A percentile compares a stretch with the other conserved stretches of the same genome.
phyloP scores from a whole-genome alignment of 2,888 invertebrate species.

The Polydrusus cervinus region DNA sequence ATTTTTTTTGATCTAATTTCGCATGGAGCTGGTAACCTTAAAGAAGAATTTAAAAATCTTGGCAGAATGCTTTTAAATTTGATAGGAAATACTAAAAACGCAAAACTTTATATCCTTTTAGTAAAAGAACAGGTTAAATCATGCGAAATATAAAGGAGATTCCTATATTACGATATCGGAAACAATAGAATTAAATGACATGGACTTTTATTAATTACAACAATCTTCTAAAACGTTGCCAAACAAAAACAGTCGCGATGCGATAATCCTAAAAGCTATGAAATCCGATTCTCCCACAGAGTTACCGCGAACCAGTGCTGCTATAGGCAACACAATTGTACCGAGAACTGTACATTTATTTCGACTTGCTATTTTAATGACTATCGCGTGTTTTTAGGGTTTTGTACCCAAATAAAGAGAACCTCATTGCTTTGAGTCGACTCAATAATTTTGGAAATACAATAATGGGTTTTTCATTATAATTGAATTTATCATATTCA shows the following conservation, averaged over 20 bases:
- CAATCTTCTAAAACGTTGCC: conserved; percentile 35
- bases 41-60: too few species aligned
- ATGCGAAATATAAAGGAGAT: conserved; percentile 25
- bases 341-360: conserved; percentile 24
- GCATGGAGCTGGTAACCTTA: too few species aligned
- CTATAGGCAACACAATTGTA: conserved; percentile 25
- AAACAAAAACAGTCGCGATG: conserved; percentile 40
- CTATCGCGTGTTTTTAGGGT: too few species aligned
- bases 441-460: too few species aligned
- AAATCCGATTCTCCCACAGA: conserved; percentile 31
- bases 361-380: background rate
- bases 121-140: conserved; percentile 11
- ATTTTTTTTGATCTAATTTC: too few species aligned
- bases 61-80: too few species aligned
- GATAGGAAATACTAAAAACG: too few species aligned
- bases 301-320: background rate
- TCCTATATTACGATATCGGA: conserved; percentile 27
- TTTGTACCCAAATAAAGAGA: too few species aligned
- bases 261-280: conserved; percentile 48
- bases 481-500: too few species aligned
- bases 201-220: conserved; percentile 35
- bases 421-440: too few species aligned
- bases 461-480: too few species aligned
- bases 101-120: background rate
- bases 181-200: conserved; percentile 38